These are phyloP conservation scores for Pangasius mekongensis DNA, from an alignment of 2,797 vertebrate genomes.

Conservation along the genomic window DNA sequence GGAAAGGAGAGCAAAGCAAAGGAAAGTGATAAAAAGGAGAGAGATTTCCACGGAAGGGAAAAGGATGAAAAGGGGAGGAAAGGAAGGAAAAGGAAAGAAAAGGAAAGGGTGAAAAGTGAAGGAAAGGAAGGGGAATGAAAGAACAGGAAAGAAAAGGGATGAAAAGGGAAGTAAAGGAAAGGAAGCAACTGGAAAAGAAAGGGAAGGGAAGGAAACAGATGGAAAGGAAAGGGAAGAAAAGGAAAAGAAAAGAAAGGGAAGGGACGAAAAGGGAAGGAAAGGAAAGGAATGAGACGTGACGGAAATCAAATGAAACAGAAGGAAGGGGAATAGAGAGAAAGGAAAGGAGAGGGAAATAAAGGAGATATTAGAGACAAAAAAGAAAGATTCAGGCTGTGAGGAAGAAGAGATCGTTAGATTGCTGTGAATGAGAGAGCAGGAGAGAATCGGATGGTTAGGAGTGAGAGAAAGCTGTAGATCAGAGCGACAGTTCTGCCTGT, in stretches of 20 bases:
- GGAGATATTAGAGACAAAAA: background rate
- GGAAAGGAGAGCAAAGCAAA: background rate
- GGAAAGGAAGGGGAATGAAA: background rate
- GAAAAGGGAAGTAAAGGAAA: background rate
- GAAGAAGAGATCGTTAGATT: background rate
- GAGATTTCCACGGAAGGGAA: background rate
- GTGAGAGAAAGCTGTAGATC: background rate
- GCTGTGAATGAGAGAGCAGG: background rate
- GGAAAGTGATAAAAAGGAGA: background rate
- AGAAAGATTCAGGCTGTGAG: background rate
- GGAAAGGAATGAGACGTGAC: background rate
- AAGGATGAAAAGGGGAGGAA: background rate
- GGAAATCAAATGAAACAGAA: background rate
- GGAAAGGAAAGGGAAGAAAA: background rate
- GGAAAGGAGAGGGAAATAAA: background rate
- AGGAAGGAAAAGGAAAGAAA: background rate
- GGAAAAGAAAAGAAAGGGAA: background rate
- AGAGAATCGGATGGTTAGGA: background rate
- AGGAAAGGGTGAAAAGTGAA: background rate
- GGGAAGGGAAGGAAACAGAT: background rate
- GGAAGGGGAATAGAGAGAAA: background rate
- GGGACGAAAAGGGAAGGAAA: background rate
- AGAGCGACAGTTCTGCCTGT: conserved; percentile 20
- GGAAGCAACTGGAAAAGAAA: too few relatives aligned
- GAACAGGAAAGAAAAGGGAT: background rate